These are phyloP conservation scores for Zosterops borbonicus DNA, from an alignment of 2,113 vertebrate species.

Conservation along the genomic window DNA sequence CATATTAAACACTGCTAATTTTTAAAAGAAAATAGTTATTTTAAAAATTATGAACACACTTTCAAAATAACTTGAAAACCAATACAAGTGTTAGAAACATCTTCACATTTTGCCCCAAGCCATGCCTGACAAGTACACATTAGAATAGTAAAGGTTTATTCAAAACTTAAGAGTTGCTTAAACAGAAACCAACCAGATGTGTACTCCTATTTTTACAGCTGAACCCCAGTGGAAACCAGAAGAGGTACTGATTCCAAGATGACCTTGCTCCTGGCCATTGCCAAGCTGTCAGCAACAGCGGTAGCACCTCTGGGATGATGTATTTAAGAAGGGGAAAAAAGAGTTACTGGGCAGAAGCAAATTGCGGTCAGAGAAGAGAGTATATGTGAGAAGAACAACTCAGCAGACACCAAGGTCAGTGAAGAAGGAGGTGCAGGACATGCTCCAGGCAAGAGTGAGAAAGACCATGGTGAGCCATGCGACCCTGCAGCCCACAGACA, in stretches of 20 bases:
- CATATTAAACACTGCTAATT: not conserved
- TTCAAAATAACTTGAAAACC: not conserved
- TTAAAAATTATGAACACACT: not conserved
- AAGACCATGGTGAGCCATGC: not conserved
- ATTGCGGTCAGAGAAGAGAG: not conserved
- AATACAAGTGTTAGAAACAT: not conserved
- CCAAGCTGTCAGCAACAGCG: not conserved
- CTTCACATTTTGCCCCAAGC: not conserved
- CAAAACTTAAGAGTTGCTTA: not conserved
- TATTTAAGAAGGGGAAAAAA: not conserved
- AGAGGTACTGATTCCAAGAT: not conserved
- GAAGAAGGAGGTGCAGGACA: not conserved
- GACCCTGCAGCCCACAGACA: not conserved
- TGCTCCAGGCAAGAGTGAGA: not conserved
- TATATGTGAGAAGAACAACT: not conserved
- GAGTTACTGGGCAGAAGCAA: not conserved
- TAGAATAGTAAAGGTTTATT: not conserved
- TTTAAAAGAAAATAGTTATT: not conserved
- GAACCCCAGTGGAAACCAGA: not conserved
- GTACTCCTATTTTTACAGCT: not conserved
- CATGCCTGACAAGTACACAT: not conserved
- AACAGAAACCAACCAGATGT: not conserved
- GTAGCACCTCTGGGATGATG: not conserved
- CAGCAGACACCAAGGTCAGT: not conserved
- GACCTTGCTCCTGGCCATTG: not conserved